Evolutionary conservation across 2,888 invertebrate species (phyloP), one percentile per base, ranked within the genome.

Genomic region (Drosophila suboccidentalis): DNA sequence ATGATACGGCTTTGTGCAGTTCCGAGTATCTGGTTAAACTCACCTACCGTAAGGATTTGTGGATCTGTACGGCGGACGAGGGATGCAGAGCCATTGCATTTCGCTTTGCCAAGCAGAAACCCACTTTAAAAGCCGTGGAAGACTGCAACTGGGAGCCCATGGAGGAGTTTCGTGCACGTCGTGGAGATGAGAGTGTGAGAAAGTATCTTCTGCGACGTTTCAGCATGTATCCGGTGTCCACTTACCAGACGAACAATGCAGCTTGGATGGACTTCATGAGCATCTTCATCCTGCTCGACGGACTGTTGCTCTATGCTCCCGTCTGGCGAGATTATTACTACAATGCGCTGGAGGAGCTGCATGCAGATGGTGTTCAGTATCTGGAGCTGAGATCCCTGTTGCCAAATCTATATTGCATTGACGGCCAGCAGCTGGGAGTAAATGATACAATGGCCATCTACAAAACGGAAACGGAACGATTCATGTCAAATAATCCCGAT

Each of bases 291-390:
- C 93, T 94, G 1, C 92, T 95, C 0, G 82, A 83, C 0, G 94
- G 94, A 0, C 78, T 96, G 67, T 66, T 96, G 3, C 92, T 94
- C 0, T 95, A 95, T 83, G 94, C 94, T 54, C 95, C 95, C 0
- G 93, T 95, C 3, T 95, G 95, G 93, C 94, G 94, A 53, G 94
- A 95, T 62, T 95, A 96, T 82, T 95, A 95, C 75, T 95, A 95
- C 71, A 94, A 95, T 64, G 95, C 94, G 0, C 91, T 96, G 0
- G 91, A 93, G 65, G 94, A 95, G 71, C 94, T 95, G 54, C 93
- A 94, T 82, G 94, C 94, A 8, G 96, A 96, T 80, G 95, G 95
- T 54, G 93, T 96, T 0, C 94, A 95, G 91, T 96, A 96, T 71
- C 87, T 96, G 10, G 96, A 96, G 91, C 90, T 96, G 1, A 93